Percentiles rank a stretch among this genome's conserved stretches.
Evolutionary conservation across 2,797 vertebrate species (phyloP).

Genomic region (Halcyon badia): DNA sequence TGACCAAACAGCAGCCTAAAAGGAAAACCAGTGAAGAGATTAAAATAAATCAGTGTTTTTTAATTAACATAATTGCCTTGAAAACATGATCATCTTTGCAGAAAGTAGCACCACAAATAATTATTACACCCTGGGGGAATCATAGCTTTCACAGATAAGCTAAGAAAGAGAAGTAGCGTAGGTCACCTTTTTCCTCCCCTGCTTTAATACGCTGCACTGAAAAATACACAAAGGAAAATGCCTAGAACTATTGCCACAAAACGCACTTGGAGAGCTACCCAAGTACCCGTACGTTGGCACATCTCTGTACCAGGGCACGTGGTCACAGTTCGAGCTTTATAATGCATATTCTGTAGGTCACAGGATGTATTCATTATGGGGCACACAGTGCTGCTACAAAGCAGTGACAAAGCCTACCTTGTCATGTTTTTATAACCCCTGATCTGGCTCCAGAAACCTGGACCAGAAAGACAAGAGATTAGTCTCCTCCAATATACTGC

Average conservation of each 20-base stretch:
- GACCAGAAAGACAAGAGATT: not conserved
- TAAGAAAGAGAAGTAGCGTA: not conserved
- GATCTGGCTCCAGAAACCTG: not conserved
- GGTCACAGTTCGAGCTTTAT: accelerated
- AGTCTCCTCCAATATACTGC: not conserved
- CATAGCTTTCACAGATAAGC: not conserved
- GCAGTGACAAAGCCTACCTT: not conserved
- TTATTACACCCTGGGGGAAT: not conserved
- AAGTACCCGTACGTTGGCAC: accelerated
- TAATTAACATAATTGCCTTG: not conserved
- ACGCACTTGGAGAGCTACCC: not conserved
- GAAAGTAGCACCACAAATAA: not conserved
- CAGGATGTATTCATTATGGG: accelerated
- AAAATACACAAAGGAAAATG: not conserved
- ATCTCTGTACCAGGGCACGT: accelerated
- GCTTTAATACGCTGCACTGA: not conserved
- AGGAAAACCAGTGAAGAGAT: not conserved
- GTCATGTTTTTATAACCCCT: not conserved
- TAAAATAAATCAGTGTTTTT: not conserved
- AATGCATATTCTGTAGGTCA: not conserved
- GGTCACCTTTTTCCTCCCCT: not conserved
- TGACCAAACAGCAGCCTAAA: not conserved
- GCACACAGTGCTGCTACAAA: not conserved
- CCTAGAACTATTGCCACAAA: not conserved
- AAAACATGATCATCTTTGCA: not conserved